Conservation (phyloP, 2,113 vertebrate genomes). For the Microcebus ravelobensis region DNA sequence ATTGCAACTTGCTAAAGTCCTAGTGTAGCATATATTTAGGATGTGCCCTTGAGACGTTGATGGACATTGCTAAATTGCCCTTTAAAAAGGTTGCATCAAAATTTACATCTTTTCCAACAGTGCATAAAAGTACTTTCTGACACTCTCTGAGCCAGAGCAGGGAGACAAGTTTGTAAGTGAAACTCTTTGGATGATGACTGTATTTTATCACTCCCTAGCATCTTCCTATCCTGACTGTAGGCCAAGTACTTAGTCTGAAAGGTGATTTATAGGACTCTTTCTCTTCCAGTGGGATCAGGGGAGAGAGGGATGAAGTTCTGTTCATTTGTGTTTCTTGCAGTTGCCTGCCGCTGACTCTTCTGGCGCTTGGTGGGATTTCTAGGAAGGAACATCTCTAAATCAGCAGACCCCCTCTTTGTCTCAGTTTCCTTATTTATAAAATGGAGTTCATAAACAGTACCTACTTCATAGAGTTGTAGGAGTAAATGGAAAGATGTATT, state of each 20-base stretch:
- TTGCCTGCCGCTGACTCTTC: neutral
- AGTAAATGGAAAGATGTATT: neutral
- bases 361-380: neutral
- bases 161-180: conserved; percentile 10
- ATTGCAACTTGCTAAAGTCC: neutral
- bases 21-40: neutral
- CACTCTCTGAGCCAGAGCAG: neutral
- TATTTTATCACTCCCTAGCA: neutral
- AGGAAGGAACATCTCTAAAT: neutral
- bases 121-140: neutral
- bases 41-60: no score
- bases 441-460: neutral
- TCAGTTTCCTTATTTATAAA: neutral
- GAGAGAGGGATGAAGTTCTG: neutral
- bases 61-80: neutral
- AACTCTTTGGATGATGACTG: neutral
- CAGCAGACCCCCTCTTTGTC: neutral
- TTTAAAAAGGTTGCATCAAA: neutral
- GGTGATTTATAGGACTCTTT: neutral
- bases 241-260: conserved; percentile 18
- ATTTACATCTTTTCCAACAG: neutral
- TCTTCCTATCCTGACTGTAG: neutral
- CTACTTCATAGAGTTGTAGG: neutral
- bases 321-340: neutral
- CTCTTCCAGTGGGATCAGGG: neutral